A percentile compares a stretch with the other conserved stretches of the same genome.
Conservation (phyloP, 2,888 invertebrate species). For the Chrysolina haemoptera region DNA sequence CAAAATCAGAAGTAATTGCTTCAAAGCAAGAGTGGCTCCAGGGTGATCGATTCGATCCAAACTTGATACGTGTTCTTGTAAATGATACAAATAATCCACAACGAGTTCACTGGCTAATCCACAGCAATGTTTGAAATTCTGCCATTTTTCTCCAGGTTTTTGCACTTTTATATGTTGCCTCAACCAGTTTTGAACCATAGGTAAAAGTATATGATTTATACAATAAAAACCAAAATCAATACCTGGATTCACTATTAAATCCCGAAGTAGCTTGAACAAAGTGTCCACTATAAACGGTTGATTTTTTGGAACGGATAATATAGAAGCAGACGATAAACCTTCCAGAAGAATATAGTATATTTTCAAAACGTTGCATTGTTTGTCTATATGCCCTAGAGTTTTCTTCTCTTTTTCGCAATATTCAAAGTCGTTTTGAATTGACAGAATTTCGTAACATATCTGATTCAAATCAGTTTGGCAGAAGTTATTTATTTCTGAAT, state of each 20-base stretch:
- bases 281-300: slow-evolving; percentile 92
- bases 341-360: slow-evolving; percentile 93
- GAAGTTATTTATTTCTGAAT: slow-evolving; percentile 72
- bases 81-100: slow-evolving; percentile 86
- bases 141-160: slow-evolving; percentile 84
- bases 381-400: slow-evolving; percentile 80
- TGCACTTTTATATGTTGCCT: slow-evolving; percentile 77
- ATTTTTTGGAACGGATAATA: slow-evolving; percentile 82
- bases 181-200: slow-evolving; percentile 95
- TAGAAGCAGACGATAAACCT: slow-evolving; percentile 85
- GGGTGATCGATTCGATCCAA: slow-evolving; percentile 66
- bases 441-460: slow-evolving; percentile 77
- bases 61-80: slow-evolving; percentile 71
- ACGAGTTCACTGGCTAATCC: slow-evolving; percentile 93
- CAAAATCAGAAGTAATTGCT: slow-evolving; percentile 87
- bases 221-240: slow-evolving; percentile 92
- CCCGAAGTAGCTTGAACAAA: slow-evolving; percentile 86
- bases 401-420: slow-evolving; percentile 70
- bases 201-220: slow-evolving; percentile 91
- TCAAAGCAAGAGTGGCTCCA: slow-evolving; percentile 84
- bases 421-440: slow-evolving; percentile 70
- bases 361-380: slow-evolving; percentile 86
- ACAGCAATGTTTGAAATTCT: slow-evolving; percentile 95
- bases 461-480: slow-evolving; percentile 78
- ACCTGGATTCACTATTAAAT: slow-evolving; percentile 85